Percentiles rank a stretch among this genome's conserved stretches.
Evolutionary conservation across 1,140 invertebrate species (phyloP).

Genomic region (Maconellicoccus hirsutus): DNA sequence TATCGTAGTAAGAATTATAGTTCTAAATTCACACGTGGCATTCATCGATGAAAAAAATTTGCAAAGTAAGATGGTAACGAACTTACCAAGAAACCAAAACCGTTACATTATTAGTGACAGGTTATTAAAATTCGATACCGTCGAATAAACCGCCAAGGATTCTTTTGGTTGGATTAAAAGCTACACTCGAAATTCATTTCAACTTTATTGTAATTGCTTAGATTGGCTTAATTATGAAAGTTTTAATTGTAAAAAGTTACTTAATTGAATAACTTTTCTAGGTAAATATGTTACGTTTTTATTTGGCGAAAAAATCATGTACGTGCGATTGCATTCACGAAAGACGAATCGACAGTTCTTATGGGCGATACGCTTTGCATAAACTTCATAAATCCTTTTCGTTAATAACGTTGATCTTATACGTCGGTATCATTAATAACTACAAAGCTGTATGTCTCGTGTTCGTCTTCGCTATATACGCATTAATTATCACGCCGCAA

Average conservation of each 20-base stretch:
- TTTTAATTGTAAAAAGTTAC: slow-evolving; percentile 1
- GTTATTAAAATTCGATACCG: not conserved
- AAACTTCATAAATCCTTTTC: too few species aligned
- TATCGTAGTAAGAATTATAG: too few species aligned
- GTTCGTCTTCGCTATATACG: too few species aligned
- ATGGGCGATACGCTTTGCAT: too few species aligned
- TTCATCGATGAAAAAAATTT: not conserved
- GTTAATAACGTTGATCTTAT: too few species aligned
- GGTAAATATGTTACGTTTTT: not conserved
- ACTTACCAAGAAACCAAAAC: not conserved
- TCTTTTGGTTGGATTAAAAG: not conserved
- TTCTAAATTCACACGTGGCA: not conserved
- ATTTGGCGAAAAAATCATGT: not conserved
- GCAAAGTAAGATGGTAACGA: not conserved
- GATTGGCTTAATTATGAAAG: not conserved
- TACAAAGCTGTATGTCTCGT: too few species aligned
- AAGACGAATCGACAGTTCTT: too few species aligned
- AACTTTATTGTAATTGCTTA: not conserved
- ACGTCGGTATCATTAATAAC: too few species aligned
- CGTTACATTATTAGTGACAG: not conserved
- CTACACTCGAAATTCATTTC: not conserved
- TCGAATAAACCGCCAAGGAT: not conserved
- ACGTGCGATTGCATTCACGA: too few species aligned
- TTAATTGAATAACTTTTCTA: not conserved
- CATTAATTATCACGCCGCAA: too few species aligned